Percentiles rank a stretch among this genome's conserved stretches.
phyloP scores from a whole-genome alignment of 2,113 vertebrate genomes.

The Pimephales promelas region DNA sequence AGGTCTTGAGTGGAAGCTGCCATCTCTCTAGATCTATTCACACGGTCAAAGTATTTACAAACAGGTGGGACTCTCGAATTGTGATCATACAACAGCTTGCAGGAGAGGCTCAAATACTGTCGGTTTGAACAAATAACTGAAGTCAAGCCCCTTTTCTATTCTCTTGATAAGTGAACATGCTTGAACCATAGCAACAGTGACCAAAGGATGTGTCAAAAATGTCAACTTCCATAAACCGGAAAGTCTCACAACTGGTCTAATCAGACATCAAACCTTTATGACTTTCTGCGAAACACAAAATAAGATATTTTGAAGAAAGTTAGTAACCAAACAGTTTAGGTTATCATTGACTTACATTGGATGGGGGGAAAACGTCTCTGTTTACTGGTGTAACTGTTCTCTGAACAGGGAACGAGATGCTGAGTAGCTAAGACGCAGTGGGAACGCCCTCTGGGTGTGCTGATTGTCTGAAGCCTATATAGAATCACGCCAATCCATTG shows the following conservation, averaged over 20 bases:
- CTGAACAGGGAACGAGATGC: too few relatives aligned
- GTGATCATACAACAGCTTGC: not conserved
- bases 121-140: not conserved
- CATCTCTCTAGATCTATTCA: constrained; percentile 9
- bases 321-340: not conserved
- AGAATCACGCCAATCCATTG: too few relatives aligned
- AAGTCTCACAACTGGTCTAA: not conserved
- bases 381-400: too few relatives aligned
- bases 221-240: not conserved
- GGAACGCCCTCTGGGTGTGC: too few relatives aligned
- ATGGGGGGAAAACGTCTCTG: not conserved
- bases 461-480: too few relatives aligned
- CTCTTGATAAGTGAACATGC: not conserved
- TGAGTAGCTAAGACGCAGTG: too few relatives aligned
- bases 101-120: not conserved
- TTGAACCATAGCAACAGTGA: not conserved
- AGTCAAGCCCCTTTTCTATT: not conserved
- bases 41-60: not conserved
- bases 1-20: not conserved
- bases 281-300: not conserved
- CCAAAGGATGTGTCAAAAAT: not conserved
- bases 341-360: not conserved
- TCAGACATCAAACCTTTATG: not conserved
- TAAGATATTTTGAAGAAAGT: not conserved
- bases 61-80: not conserved